A percentile compares a stretch with the other conserved stretches of the same genome.
Conservation (phyloP, 1,140 invertebrate species). For the Magallana ariakensis region DNA sequence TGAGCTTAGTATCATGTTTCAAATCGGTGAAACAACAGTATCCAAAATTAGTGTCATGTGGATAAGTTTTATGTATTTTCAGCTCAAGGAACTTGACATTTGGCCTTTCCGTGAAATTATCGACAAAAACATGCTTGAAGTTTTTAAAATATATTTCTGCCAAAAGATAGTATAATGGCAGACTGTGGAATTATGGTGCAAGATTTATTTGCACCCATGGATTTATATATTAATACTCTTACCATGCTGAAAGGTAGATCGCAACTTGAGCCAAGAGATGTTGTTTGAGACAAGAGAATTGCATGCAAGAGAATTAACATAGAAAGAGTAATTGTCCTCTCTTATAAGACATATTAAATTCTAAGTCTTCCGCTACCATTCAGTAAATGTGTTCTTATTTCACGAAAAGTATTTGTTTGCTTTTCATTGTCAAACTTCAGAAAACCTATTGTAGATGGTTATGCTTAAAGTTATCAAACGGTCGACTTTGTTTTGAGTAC, state of each 20-base stretch:
- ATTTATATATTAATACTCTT: slow-evolving; percentile 61
- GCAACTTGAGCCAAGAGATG: slow-evolving; percentile 38
- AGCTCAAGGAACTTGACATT: neutral
- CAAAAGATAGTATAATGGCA: slow-evolving; percentile 56
- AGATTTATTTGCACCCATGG: slow-evolving; percentile 52
- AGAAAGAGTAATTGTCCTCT: too few relatives aligned
- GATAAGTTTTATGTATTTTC: slow-evolving; percentile 51
- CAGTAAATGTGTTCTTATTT: slow-evolving; percentile 48
- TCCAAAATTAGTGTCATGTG: slow-evolving; percentile 2
- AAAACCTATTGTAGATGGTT: slow-evolving; percentile 31
- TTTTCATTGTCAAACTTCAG: slow-evolving; percentile 49
- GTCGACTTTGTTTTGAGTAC: too few relatives aligned
- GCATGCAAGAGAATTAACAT: too few relatives aligned
- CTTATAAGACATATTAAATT: slow-evolving; percentile 60
- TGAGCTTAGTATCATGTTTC: neutral
- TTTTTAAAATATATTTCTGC: slow-evolving; percentile 38
- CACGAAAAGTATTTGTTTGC: slow-evolving; percentile 48
- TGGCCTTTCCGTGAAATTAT: too few relatives aligned
- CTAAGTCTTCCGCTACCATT: slow-evolving; percentile 43
- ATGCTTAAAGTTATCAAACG: neutral
- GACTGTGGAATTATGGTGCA: slow-evolving; percentile 61
- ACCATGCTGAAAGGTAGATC: slow-evolving; percentile 64
- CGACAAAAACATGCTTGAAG: too few relatives aligned
- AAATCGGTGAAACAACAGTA: too few relatives aligned
- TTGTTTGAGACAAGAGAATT: slow-evolving; percentile 56